Base-by-base conservation (phyloP, 2,797 vertebrate species). In the Buceros bicornis region DNA sequence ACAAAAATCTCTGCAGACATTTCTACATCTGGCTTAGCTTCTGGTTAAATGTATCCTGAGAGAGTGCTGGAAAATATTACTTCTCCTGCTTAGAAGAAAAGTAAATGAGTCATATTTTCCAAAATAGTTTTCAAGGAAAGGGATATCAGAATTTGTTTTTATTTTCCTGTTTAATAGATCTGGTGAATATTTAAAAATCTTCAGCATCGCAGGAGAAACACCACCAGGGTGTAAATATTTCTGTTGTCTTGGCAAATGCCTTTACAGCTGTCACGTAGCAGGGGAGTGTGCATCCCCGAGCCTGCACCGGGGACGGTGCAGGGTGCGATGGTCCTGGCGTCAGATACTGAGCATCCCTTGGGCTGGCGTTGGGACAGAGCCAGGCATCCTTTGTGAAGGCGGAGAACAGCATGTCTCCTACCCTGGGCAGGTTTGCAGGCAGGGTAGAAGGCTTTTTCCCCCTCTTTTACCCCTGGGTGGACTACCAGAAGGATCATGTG, bases 1-100 rank as follows among this genome's bases (percentile, higher is more conserved):
- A 90, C 2, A 8, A 64, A 90, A 71, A 69, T 29, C 57, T 90
- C 86, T 91, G 60, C 71, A 85, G 47, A 80, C 17, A 0, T 35
- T 83, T 74, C 89, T 69, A 70, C 96, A 74, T 86, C 83, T 95
- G 76, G 56, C 81, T 71, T 69, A 81, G 60, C 69, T 88, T 69
- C 57, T 80, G 60, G 43, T 82, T 90, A 54, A 45, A 83, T n/a
- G 6, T 28, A 69, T 87, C 94, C 71, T 57, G 54, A 61, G 90
- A 69, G 88, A 81, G 40, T 42, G 70, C 69, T 89, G 93, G 90
- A 93, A 97, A 95, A 87, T 91, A 85, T 66, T 64, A 90, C 37
- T 92, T 73, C 84, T 85, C 66, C 78, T 91, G 40, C 85, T 90
- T 65, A 88, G 79, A 84, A 74, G 77, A 93, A 79, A 87, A 95